Base-by-base conservation (phyloP, 2,797 vertebrate genomes). In the Avahi laniger region DNA sequence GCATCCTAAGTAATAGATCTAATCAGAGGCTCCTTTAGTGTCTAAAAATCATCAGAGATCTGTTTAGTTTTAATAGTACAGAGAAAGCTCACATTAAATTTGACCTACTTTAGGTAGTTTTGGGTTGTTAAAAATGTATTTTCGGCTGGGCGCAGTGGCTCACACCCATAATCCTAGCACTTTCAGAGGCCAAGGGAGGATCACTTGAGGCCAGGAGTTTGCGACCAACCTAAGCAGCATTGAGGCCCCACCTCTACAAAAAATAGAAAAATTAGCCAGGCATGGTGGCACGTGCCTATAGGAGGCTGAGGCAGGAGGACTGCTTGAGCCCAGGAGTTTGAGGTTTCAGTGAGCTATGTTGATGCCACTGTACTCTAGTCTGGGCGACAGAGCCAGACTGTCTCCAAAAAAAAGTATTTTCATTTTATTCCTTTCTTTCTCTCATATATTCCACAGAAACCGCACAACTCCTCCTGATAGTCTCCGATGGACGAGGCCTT, bases 401-500 rank as follows among this genome's bases (percentile, higher is more conserved):
- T 33, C 30, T 30, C 59, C 28, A 61, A 28, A 30, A 61, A 30
- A 61, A 30, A 52, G 9, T 57, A 57, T 57, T 57, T 57, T 57
- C 9, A 0, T 50, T 78, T 63, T 52, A 9, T 75, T 59, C 41
- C 12, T 33, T 89, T 38, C 8, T 75, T 54, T n/a, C 11, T 81
- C 9, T 59, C 33, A 8, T 26, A 11, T 67, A 26, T 73, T 65
- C 92, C 94, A 33, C 85, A 99, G 99, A 99, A 97, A 99, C 98
- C 0, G 99, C 99, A 0, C 99, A 99, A 98, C 98, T 99, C 94
- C 99, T 99, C 96, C 97, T 99, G 90, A 99, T 99, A 38, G 99
- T 99, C 57, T 99, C 99, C 10, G 99, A 99, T 41, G 99, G 99
- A 84, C 98, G 99, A 65, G 99, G 99, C 5, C 98, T 99, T 73